Evolutionary conservation across 2,888 invertebrate species (phyloP), one percentile per base, ranked within the genome.

Genomic region (Sicus ferrugineus): DNA sequence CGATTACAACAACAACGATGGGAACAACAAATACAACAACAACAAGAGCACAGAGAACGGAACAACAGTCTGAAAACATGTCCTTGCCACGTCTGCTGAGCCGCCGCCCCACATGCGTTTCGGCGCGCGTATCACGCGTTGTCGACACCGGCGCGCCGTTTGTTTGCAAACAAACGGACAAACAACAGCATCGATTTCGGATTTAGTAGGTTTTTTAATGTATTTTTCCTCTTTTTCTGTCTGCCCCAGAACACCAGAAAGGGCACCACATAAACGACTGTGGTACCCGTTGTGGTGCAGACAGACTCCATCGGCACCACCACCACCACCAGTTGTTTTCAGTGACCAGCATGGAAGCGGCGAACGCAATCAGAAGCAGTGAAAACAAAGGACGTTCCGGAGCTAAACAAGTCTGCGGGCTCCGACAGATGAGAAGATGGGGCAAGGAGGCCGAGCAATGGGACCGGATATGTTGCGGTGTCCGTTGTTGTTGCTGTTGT

Each of bases 231-330:
- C 14, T 14, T 42, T 42, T 9, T 42, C n/a, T 1, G 9, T 16
- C 42, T 9, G 42, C 16, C 9, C 9, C 9, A 42, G n/a, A 42
- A 42, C 42, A 42, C 42, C 42, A 42, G 1, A 16, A 42, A 16
- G 9, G 42, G 42, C 4, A 9, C 42, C 42, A 16, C 42, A 4
- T 1, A 9, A 42, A 42, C 42, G 2, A 42, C 11, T n/a, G n/a
- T n/a, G n/a, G 14, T 38, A 38, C 11, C 19, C 19, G 78, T 76
- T 11, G 50, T 50, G 50, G 50, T 38, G 38, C 50, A 11, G 50
- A 11, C 50, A 50, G n/a, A 50, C 5, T n/a, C 16, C n/a, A 5
- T 9, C 19, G 16, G 50, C n/a, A 50, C 50, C 50, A 50, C n/a
- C 50, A n/a, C 50, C 16, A 7, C 50, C 9, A 6, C 6, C 16